Conservation (phyloP, 1,140 invertebrate genomes). For the Drosophila equinoxialis region DNA sequence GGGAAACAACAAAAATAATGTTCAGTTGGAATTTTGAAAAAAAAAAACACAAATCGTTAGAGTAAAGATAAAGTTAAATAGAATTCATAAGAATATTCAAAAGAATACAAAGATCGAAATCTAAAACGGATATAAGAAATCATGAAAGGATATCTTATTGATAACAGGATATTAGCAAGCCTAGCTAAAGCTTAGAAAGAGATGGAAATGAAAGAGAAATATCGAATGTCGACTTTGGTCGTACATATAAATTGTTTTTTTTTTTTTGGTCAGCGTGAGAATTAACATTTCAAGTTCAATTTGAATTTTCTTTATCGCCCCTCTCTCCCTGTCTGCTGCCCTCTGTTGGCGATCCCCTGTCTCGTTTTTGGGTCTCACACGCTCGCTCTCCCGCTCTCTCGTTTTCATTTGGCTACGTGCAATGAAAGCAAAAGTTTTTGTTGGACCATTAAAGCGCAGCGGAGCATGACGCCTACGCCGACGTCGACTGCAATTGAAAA, state of each 20-base stretch:
- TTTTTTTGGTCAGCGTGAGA: conserved; percentile 59
- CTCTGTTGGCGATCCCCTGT: not conserved
- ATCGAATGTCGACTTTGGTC: not conserved
- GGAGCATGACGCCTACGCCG: conserved; percentile 57
- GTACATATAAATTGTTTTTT: not conserved
- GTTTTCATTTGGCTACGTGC: conserved; percentile 55
- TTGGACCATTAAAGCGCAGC: conserved; percentile 74
- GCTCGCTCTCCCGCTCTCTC: conserved; percentile 1
- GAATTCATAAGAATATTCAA: not conserved
- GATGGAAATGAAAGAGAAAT: not conserved
- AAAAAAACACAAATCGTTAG: not conserved
- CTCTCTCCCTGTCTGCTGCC: not conserved
- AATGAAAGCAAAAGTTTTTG: conserved; percentile 74
- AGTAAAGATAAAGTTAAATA: not conserved
- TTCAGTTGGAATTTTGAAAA: not conserved
- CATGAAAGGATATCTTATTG: no score
- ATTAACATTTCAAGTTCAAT: conserved; percentile 66
- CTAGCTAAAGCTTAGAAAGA: conserved; percentile 14
- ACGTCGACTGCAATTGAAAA: conserved; percentile 67
- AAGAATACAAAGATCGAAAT: no score
- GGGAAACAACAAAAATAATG: not conserved
- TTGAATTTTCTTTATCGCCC: conserved; percentile 28
- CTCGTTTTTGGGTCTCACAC: not conserved
- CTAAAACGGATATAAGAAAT: no score
- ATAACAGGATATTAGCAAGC: no score